Evolutionary conservation across 2,888 invertebrate genomes (phyloP).

Genomic region (Melolontha melolontha): DNA sequence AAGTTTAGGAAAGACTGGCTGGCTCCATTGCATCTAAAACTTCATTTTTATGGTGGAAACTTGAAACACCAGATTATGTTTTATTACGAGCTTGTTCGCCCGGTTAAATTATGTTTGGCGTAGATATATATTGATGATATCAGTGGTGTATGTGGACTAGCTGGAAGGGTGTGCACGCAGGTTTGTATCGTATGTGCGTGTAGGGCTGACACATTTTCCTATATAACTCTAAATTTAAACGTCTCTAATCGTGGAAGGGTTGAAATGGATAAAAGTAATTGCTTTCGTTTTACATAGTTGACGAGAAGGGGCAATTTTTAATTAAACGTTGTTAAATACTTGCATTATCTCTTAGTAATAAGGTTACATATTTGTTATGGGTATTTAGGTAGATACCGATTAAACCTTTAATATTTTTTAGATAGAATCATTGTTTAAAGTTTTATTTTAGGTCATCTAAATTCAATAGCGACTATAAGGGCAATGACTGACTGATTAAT

Average conservation of each 20-base stretch:
- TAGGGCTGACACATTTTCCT: conserved; percentile 8
- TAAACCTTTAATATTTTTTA: conserved; percentile 16
- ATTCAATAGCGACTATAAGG: no score
- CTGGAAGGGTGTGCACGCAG: conserved; percentile 11
- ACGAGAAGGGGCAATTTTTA: conserved; percentile 37
- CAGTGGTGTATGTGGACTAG: conserved; percentile 13
- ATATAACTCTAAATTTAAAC: conserved; percentile 9
- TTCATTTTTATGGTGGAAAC: conserved; percentile 40
- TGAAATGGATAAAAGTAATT: conserved; percentile 54
- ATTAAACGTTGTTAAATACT: conserved; percentile 32
- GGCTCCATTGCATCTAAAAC: conserved; percentile 40
- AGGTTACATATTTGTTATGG: conserved; percentile 6
- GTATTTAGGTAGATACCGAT: background rate
- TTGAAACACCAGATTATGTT: conserved; percentile 46
- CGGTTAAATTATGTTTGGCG: conserved; percentile 36
- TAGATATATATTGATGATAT: conserved; percentile 30
- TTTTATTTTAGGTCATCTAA: no score
- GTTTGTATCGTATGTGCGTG: background rate
- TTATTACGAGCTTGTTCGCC: conserved; percentile 39
- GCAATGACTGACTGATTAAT: no score
- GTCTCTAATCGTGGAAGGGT: conserved; percentile 52
- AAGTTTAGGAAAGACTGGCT: conserved; percentile 45
- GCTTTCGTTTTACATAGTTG: conserved; percentile 40
- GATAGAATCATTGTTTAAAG: background rate
- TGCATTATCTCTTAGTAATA: conserved; percentile 24